Base-by-base conservation (phyloP, 2,113 vertebrate species). In the Hirundichthys speculiger region DNA sequence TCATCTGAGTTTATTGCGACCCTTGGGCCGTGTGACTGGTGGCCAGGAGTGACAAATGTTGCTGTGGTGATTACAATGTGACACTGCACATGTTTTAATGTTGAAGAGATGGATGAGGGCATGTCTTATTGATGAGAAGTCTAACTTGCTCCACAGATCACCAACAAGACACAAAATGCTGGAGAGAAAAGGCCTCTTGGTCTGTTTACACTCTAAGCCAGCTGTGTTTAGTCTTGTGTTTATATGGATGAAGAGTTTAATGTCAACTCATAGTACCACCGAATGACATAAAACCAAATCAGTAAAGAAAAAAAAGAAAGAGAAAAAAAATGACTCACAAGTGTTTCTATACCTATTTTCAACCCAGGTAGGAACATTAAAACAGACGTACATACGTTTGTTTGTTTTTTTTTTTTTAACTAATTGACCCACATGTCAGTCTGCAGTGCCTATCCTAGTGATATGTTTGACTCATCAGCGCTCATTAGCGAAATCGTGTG, bases 1-100 rank as follows among this genome's bases (percentile, higher is more conserved):
- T n/a, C n/a, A n/a, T n/a, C n/a, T n/a, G n/a, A 79, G 49, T 84
- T 84, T 73, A 84, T 55, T 47, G 25, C 71, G 80, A 76, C 66
- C 72, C 60, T 55, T 47, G 63, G 82, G 78, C 80, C 72, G 65
- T 43, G 40, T 30, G 12, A 50, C 70, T 54, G 69, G 63, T 15
- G 0, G 39, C 45, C 49, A 46, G 41, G 59, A 64, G 63, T 89
- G 73, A 82, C 66, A 42, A 56, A 87, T 79, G 81, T 73, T 52
- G n/a, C 63, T 63, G 40, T 73, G 60, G 71, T 49, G 67, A 77
- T 80, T 69, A 79, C 39, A 2, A 43, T 45, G 50, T 69, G 73
- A 73, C 66, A 57, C 52, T 12, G 24, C n/a, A 63, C 30, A 22
- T 49, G 34, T 50, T 9, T 9, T 48, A 50, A 54, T 65, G 77